These are phyloP conservation scores for Regulus satrapa DNA, from an alignment of 2,113 vertebrate species.

Conservation along the genomic window DNA sequence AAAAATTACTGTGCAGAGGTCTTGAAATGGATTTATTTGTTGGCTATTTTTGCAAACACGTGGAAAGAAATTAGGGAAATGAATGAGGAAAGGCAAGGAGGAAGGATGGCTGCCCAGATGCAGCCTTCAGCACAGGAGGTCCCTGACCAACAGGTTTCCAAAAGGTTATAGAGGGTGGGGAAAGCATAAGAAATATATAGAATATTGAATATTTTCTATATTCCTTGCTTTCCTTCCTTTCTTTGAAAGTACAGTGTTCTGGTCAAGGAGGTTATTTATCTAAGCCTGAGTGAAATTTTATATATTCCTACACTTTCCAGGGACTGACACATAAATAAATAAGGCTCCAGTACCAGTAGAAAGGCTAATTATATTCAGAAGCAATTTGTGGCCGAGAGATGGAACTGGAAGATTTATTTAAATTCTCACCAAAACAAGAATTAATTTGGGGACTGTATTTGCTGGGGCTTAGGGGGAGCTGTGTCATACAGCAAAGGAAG, in stretches of 20 bases:
- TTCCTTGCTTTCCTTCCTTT: neutral
- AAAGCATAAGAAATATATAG: neutral
- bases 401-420: neutral
- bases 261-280: neutral
- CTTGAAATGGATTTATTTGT: neutral
- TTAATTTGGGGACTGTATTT: neutral
- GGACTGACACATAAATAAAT: neutral
- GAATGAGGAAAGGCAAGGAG: neutral
- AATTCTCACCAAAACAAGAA: neutral
- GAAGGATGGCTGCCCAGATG: neutral
- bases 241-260: neutral
- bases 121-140: neutral
- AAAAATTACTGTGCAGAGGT: neutral
- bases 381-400: neutral
- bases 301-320: neutral
- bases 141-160: rapidly evolving
- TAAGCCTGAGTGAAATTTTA: neutral
- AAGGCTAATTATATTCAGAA: neutral
- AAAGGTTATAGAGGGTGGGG: neutral
- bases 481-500: neutral
- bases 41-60: neutral
- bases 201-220: neutral
- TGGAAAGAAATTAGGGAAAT: neutral
- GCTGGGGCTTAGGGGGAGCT: neutral
- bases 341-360: neutral